phyloP scores from a whole-genome alignment of 2,797 vertebrate species.

The Enteromius anoplus region DNA sequence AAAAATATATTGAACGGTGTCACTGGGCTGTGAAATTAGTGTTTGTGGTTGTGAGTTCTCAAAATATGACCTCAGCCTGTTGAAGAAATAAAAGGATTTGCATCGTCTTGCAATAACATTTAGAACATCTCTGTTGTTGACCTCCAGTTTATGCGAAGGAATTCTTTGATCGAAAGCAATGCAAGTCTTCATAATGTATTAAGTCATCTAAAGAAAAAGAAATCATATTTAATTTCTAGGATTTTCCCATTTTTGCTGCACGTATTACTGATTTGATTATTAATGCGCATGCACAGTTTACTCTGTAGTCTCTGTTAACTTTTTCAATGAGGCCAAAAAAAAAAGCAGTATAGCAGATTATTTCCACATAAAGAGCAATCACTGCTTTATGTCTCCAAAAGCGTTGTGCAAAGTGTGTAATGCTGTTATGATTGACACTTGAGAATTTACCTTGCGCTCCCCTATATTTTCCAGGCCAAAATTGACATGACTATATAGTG shows the following conservation, averaged over 20 bases:
- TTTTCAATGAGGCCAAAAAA: background rate
- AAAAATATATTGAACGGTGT: conserved; percentile 25
- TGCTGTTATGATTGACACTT: too few species aligned
- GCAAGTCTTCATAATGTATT: background rate
- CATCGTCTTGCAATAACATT: conserved; percentile 41
- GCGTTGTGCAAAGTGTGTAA: too few species aligned
- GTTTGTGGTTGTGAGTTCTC: conserved; percentile 26
- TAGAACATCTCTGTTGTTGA: conserved; percentile 50
- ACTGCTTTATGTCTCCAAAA: too few species aligned
- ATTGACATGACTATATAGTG: background rate
- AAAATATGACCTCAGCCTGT: conserved; percentile 31
- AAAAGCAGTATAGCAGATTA: background rate
- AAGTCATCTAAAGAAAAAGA: background rate
- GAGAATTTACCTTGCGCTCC: background rate
- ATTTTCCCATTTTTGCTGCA: background rate
- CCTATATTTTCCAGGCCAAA: background rate
- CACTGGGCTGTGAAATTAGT: conserved; percentile 4
- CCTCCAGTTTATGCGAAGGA: background rate
- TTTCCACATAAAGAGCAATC: background rate
- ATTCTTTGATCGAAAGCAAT: background rate
- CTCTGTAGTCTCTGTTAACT: background rate
- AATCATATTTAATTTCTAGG: background rate
- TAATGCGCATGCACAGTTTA: background rate
- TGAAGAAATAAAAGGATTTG: conserved; percentile 21
- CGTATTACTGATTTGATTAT: background rate